phyloP scores from a whole-genome alignment of 2,797 vertebrate species.

The Poeciliopsis turneri region DNA sequence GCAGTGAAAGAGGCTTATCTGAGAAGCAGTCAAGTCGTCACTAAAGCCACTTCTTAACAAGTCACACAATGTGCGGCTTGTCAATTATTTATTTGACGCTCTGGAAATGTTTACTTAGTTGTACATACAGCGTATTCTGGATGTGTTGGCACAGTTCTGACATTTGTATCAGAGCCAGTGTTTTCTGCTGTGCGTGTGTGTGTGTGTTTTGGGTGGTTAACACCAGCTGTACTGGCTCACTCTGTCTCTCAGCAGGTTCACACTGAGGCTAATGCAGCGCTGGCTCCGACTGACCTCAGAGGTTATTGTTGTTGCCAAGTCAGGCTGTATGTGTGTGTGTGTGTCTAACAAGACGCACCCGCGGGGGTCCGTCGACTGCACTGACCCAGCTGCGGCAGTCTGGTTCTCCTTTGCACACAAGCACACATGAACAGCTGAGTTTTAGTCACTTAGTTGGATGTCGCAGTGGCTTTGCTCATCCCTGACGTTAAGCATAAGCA shows the following conservation, averaged over 20 bases:
- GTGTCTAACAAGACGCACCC: conserved; percentile 73
- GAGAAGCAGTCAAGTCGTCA: conserved; percentile 24
- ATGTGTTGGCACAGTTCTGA: conserved; percentile 40
- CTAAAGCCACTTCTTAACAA: conserved; percentile 47
- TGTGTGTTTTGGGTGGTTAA: conserved; percentile 73
- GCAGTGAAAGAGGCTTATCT: conserved; percentile 27
- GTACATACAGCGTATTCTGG: conserved; percentile 42
- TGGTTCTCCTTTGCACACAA: conserved; percentile 33
- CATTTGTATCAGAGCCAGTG: conserved; percentile 42
- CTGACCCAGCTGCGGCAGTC: conserved; percentile 68
- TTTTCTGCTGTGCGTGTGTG: conserved; percentile 45
- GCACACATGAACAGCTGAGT: conserved; percentile 26
- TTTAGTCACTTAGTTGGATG: conserved; percentile 46
- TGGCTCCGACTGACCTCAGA: conserved; percentile 71
- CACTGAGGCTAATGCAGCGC: conserved; percentile 71
- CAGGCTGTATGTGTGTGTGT: conserved; percentile 40
- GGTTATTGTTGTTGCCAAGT: conserved; percentile 70
- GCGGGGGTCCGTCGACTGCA: conserved; percentile 57
- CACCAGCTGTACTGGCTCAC: conserved; percentile 70
- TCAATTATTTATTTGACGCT: conserved; percentile 46
- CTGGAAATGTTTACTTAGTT: conserved; percentile 53
- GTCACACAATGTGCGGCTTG: conserved; percentile 25
- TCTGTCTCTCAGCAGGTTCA: conserved; percentile 76
- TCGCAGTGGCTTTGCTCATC: conserved; percentile 8
- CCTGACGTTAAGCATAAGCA: conserved; percentile 1